Base-by-base conservation (phyloP, 2,888 invertebrate species). In the Dryobota labecula region DNA sequence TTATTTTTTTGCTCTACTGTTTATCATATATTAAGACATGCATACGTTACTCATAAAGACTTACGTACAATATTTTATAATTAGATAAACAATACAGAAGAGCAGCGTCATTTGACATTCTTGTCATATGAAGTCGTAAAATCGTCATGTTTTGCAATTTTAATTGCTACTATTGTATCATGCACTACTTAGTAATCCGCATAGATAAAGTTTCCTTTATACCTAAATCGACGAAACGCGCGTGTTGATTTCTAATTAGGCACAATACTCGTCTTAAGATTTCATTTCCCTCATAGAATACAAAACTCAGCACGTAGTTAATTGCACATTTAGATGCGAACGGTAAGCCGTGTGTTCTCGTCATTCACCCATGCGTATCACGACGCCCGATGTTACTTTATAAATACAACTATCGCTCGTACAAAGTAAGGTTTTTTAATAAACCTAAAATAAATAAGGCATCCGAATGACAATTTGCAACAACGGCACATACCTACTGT, bases 401-500 rank as follows among this genome's bases (percentile, higher is more conserved):
- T 69, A n/a, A n/a, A n/a, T n/a, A 65, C 24, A 41, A 67, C 41
- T 49, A 63, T 53, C 30, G 41, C 24, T 57, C 57, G 33, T 47
- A 64, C 45, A 51, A 54, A 76, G 49, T 70, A 30, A 43, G 20
- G 5, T 33, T 71, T 72, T 41, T 60, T n/a, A 61, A 64, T 71
- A 62, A 80, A 73, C 18, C 36, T 66, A 58, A 71, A 73, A 61
- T 64, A 15, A 76, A 70, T 58, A 66, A 58, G 74, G 67, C 71
- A 83, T 69, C 72, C 70, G 66, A 76, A 80, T 77, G 80, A 63
- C 64, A 78, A 80, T 80, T 73, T 73, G 75, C 79, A 78, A 72
- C 76, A 76, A 74, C 75, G 80, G 80, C 72, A 81, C 80, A 87
- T 82, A 88, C 80, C 86, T 82, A 88, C 66, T 83, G 73, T 86